These are phyloP conservation scores for Graphium colonna DNA, from an alignment of 2,888 invertebrate species.

Conservation along the genomic window DNA sequence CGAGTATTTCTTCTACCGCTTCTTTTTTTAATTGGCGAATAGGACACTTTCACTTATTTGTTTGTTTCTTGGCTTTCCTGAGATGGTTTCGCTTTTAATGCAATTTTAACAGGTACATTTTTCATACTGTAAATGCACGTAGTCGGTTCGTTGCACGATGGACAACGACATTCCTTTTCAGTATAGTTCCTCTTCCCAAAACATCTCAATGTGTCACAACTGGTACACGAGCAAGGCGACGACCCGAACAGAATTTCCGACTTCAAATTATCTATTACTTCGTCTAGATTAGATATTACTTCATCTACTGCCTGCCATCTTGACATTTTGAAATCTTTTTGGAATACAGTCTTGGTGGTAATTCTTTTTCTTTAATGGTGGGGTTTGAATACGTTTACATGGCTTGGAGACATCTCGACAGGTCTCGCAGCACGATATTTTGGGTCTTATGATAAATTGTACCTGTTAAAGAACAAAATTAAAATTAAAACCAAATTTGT, in stretches of 20 bases:
- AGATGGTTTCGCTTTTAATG: not conserved
- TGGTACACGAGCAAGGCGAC: constrained; percentile 44
- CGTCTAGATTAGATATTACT: not conserved
- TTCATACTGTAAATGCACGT: not conserved
- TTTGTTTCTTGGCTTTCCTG: not conserved
- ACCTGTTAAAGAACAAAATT: constrained; percentile 2
- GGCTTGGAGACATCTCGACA: not conserved
- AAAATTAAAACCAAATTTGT: not conserved
- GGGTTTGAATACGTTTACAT: constrained; percentile 1
- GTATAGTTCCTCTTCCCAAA: constrained; percentile 34
- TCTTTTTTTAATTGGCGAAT: not conserved
- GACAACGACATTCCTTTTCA: constrained; percentile 4
- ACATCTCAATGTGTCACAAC: constrained; percentile 43
- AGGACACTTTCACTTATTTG: not conserved
- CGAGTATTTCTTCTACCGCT: not conserved
- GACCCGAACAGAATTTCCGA: constrained; percentile 17
- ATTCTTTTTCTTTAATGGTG: constrained; percentile 1
- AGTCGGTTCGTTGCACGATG: constrained; percentile 9
- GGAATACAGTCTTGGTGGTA: constrained; percentile 18
- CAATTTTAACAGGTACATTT: not conserved
- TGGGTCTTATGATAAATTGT: not conserved
- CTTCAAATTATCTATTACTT: constrained; percentile 9
- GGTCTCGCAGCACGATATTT: not conserved
- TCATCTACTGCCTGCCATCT: too few relatives aligned
- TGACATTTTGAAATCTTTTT: constrained; percentile 1